Percentiles rank a stretch among this genome's conserved stretches.
phyloP scores from a whole-genome alignment of 2,888 invertebrate species.

The Drosophila emarginata region DNA sequence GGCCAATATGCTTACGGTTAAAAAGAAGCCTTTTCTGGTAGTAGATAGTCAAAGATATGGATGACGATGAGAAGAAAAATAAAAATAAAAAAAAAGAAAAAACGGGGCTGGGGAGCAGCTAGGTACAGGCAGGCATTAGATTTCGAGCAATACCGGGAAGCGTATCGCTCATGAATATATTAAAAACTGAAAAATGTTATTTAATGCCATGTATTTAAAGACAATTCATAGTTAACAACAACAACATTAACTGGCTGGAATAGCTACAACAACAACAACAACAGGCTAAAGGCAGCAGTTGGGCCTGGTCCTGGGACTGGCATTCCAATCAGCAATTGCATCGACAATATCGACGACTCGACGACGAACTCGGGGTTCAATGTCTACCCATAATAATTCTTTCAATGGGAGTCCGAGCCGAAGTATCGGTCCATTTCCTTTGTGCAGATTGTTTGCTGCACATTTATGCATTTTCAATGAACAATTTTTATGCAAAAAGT shows the following conservation, averaged over 20 bases:
- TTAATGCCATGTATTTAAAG: slow-evolving; percentile 75
- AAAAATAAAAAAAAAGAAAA: no score
- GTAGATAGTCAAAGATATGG: slow-evolving; percentile 50
- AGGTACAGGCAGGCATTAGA: slow-evolving; percentile 51
- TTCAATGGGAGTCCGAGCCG: slow-evolving; percentile 35
- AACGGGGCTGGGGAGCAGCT: neutral
- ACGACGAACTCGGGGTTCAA: slow-evolving; percentile 57
- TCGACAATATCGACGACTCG: slow-evolving; percentile 64
- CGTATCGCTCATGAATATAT: slow-evolving; percentile 73
- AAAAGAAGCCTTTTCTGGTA: slow-evolving; percentile 54
- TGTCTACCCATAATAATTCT: slow-evolving; percentile 73
- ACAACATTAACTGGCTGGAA: neutral
- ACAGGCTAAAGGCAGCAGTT: neutral
- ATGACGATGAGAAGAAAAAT: slow-evolving; percentile 27
- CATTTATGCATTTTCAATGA: slow-evolving; percentile 78
- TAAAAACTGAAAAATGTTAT: slow-evolving; percentile 60
- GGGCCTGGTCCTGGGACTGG: slow-evolving; percentile 9
- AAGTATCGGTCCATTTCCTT: slow-evolving; percentile 53
- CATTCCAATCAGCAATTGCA: slow-evolving; percentile 68
- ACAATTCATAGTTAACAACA: slow-evolving; percentile 63
- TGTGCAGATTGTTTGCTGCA: slow-evolving; percentile 64
- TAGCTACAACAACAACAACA: neutral
- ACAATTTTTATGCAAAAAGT: slow-evolving; percentile 78
- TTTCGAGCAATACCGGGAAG: slow-evolving; percentile 71
- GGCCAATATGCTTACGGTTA: slow-evolving; percentile 65